phyloP scores from a whole-genome alignment of 2,888 invertebrate genomes.

The Disparrhopalites patrizii region DNA sequence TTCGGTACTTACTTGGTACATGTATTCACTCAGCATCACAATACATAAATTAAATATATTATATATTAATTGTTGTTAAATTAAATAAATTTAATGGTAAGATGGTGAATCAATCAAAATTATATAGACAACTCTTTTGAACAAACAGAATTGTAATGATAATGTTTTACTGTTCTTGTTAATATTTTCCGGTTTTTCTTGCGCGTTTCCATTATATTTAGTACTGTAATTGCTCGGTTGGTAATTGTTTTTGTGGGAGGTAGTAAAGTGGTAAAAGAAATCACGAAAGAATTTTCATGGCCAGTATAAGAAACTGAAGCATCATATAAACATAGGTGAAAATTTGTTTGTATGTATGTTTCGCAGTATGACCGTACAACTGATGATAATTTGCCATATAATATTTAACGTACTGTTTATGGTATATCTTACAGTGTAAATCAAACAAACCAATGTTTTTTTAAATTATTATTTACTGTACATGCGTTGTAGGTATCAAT shows the following conservation, averaged over 20 bases:
- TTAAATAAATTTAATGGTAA: too few species aligned
- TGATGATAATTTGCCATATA: conserved; percentile 9
- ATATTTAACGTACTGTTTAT: too few species aligned
- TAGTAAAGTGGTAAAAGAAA: too few species aligned
- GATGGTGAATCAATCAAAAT: too few species aligned
- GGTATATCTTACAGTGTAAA: background rate
- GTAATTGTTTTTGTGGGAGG: background rate
- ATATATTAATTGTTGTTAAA: too few species aligned
- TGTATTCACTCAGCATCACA: too few species aligned
- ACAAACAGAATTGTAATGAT: too few species aligned
- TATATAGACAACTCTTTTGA: too few species aligned
- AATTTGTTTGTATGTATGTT: background rate
- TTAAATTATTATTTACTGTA: conserved; percentile 2
- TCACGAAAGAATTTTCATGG: conserved; percentile 4
- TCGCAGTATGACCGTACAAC: conserved; percentile 1
- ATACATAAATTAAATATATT: too few species aligned
- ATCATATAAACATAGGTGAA: background rate
- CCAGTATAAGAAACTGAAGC: conserved; percentile 3
- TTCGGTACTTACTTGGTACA: too few species aligned
- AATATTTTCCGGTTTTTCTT: too few species aligned
- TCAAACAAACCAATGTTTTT: conserved; percentile 1
- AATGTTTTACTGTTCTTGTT: too few species aligned
- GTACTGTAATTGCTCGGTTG: background rate
- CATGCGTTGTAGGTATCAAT: background rate
- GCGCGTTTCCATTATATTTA: conserved; percentile 7